Evolutionary conservation across 2,113 vertebrate species (phyloP), one percentile per base, ranked within the genome.

Genomic region (Tauraco erythrolophus): DNA sequence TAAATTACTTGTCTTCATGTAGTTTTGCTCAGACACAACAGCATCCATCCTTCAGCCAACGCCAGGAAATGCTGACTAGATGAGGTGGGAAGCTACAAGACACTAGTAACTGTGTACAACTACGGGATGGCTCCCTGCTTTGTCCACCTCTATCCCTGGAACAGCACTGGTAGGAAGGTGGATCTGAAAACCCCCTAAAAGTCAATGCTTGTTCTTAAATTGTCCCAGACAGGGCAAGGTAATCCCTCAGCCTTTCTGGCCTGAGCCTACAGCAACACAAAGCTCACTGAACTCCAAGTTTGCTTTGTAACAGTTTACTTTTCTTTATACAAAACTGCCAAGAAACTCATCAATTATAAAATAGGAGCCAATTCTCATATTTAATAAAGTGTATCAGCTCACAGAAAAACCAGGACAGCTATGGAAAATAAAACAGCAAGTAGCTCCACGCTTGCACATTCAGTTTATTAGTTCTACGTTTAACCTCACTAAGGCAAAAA

Each of bases 381-480:
- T 81, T 84, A 65, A 18, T 61, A 22, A 84, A 75, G 28, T 22
- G 0, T 39, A 57, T 18, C 28, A 85, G 51, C 14, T 81, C 43
- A 91, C 8, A 80, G 31, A 39, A 83, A 17, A 19, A 33, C 0
- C 0, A 57, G 8, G 35, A 72, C 18, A 92, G 7, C 70, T 62
- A 14, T 9, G n/a, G 53, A 45, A 92, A 84, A 64, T 33, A 81
- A 75, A 88, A 64, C 1, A 6, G 4, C 8, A 12, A 58, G 33
- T 10, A 89, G 14, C 27, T 58, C 30, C 43, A 14, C 0, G 0
- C 25, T 56, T 68, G 3, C 16, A n/a, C 1, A 1, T 79, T 71
- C 18, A 10, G 22, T 79, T 71, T 50, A 56, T 11, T 41, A 14
- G 15, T 84, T 23, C 13, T 14, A 3, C 22, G 2, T 53, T 77